phyloP scores from a whole-genome alignment of 2,888 invertebrate species.

The Leptinotarsa rubiginosa region DNA sequence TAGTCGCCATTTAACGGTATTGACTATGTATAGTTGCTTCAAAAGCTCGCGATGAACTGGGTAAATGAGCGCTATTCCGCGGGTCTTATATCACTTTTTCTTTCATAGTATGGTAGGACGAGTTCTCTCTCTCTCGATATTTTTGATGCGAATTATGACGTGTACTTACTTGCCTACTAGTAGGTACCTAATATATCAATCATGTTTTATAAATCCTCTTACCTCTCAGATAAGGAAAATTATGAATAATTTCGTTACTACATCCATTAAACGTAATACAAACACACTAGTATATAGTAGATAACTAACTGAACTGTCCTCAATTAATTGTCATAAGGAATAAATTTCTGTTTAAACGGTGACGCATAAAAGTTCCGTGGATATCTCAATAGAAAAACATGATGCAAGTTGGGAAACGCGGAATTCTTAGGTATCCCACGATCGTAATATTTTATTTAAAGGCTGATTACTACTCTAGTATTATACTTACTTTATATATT shows the following conservation, averaged over 20 bases:
- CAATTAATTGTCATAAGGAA: conserved; percentile 11
- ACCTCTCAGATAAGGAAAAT: not conserved
- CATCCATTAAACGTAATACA: not conserved
- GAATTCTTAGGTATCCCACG: not conserved
- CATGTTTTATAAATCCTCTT: not conserved
- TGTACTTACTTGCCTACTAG: conserved; percentile 1
- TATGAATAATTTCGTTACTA: not conserved
- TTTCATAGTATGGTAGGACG: conserved; percentile 2
- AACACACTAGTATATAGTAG: conserved; percentile 4
- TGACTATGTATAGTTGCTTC: not conserved
- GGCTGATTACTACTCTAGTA: no score
- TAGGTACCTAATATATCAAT: not conserved
- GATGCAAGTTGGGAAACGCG: conserved; percentile 11
- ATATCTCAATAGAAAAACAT: not conserved
- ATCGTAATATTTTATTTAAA: no score
- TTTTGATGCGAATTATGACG: not conserved
- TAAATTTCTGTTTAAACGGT: not conserved
- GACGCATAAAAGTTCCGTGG: conserved; percentile 19
- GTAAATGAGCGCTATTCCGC: conserved; percentile 14
- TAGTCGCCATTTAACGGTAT: conserved; percentile 12
- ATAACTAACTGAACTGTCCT: conserved; percentile 6
- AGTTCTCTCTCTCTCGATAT: conserved; percentile 9
- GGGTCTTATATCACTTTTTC: conserved; percentile 17
- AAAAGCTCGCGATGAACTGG: conserved; percentile 11
- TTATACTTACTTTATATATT: no score